Base-by-base conservation (phyloP, 2,113 vertebrate species). In the Noctilio leporinus region DNA sequence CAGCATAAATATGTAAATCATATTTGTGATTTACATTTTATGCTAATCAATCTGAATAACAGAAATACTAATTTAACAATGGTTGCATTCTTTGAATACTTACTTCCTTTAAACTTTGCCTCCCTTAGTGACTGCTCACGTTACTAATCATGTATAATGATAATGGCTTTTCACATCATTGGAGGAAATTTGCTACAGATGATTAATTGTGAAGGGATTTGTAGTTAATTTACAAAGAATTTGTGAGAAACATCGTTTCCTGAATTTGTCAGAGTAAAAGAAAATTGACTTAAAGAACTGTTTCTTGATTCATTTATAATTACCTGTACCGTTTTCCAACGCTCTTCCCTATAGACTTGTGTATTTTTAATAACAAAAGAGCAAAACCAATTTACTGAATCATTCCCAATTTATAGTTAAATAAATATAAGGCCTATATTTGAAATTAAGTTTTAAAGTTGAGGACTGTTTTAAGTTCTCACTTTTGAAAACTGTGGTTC, bases 61-160 rank as follows among this genome's bases (percentile, higher is more conserved):
- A 70, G 78, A 97, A 98, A 97, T 97, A 87, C 40, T 83, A 95
- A 89, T 86, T 95, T 92, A 97, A 96, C 75, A 87, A 76, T 96
- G 94, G 96, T 85, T 97, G 95, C 95, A 97, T 96, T 97, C 94
- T 96, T 92, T 94, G 97, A 98, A 98, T 97, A 93, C 97, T 94
- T 97, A 82, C n/a, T 96, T 97, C 97, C 91, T 95, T 96, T 93
- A 96, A 90, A 96, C 95, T 97, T 98, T 89, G 97, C 96, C 94
- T 97, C 93, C 92, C 95, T 81, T 70, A 83, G 83, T 96, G 93
- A 96, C 92, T 97, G 94, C 97, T 97, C 91, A 94, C 78, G 95
- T 91, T 91, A 90, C 95, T 85, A 89, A 84, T 87, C 72, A n/a
- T 55, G 59, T 89, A 53, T 91, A 93, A 98, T 89, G 75, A 73